phyloP scores from a whole-genome alignment of 2,113 vertebrate genomes.

The Chionis minor region DNA sequence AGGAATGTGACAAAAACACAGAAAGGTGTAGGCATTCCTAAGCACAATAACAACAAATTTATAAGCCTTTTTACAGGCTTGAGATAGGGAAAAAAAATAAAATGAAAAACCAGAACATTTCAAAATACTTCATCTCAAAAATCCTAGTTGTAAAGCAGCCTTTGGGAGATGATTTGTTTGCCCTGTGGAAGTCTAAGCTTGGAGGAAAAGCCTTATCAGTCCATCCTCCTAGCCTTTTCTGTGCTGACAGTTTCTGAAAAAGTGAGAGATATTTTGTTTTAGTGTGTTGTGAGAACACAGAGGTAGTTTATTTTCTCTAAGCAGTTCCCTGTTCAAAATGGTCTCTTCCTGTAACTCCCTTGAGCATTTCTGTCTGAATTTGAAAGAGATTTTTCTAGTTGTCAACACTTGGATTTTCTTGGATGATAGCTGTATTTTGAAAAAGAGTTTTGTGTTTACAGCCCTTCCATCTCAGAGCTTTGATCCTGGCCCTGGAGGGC shows the following conservation, averaged over 20 bases:
- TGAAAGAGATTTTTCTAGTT: constrained; percentile 11
- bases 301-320: neutral
- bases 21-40: neutral
- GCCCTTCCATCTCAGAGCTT: neutral
- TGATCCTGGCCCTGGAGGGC: constrained; percentile 2
- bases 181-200: neutral
- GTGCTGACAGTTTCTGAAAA: neutral
- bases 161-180: neutral
- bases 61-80: neutral
- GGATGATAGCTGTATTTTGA: constrained; percentile 4
- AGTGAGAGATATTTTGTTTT: neutral
- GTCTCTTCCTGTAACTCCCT: neutral
- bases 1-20: neutral
- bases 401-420: neutral
- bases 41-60: neutral
- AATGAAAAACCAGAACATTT: neutral
- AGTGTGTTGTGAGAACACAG: neutral
- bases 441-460: neutral
- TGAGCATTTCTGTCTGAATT: neutral
- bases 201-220: neutral
- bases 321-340: neutral
- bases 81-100: neutral
- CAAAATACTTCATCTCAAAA: neutral
- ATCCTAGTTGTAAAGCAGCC: neutral
- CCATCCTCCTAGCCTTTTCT: neutral